These are phyloP conservation scores for Gandaritis pyraliata DNA, from an alignment of 2,888 invertebrate genomes.

Conservation along the genomic window DNA sequence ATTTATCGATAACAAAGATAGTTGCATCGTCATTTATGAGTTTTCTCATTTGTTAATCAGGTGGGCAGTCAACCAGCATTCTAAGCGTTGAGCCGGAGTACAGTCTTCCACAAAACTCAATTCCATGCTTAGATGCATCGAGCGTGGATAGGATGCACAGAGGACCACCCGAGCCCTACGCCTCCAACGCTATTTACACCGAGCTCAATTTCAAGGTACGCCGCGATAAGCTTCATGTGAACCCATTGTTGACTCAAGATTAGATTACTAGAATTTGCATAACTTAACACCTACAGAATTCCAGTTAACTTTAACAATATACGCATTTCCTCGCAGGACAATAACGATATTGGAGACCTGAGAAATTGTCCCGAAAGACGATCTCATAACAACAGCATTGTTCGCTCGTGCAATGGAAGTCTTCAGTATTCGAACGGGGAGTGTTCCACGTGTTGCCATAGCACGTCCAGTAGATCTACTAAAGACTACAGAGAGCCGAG, in stretches of 20 bases:
- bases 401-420: constrained; percentile 79
- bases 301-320: constrained; percentile 49
- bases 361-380: constrained; percentile 77
- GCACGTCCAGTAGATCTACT: constrained; percentile 79
- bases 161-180: constrained; percentile 78
- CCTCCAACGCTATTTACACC: constrained; percentile 81
- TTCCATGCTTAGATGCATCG: constrained; percentile 74
- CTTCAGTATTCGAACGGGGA: constrained; percentile 80
- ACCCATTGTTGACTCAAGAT: constrained; percentile 63
- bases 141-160: constrained; percentile 77
- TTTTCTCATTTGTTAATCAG: constrained; percentile 50
- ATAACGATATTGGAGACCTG: constrained; percentile 75
- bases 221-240: constrained; percentile 68
- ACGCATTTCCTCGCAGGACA: constrained; percentile 71
- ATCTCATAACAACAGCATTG: constrained; percentile 81
- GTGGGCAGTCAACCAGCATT: constrained; percentile 76
- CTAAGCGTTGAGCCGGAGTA: constrained; percentile 79
- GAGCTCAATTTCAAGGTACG: constrained; percentile 82
- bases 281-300: constrained; percentile 37
- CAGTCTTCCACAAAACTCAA: constrained; percentile 78
- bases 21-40: constrained; percentile 12
- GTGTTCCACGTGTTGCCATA: constrained; percentile 80
- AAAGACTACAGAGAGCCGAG: constrained; percentile 78
- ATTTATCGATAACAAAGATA: constrained; percentile 25
- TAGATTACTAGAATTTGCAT: constrained; percentile 70